Percentiles rank a stretch among this genome's conserved stretches.
Evolutionary conservation across 1,140 invertebrate species (phyloP).

Genomic region (Gryllus bimaculatus): DNA sequence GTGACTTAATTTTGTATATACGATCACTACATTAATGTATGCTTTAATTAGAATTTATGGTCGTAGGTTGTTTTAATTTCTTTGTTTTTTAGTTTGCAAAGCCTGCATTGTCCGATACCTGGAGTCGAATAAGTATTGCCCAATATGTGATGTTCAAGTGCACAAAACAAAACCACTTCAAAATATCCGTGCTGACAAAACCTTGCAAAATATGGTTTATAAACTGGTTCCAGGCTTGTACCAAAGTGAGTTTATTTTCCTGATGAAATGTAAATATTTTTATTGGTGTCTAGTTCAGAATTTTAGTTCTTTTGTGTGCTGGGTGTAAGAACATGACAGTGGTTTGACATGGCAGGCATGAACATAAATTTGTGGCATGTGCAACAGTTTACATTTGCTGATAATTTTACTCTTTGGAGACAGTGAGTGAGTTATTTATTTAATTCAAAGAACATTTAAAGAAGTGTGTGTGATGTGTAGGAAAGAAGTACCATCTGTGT

Average conservation of each 20-base stretch:
- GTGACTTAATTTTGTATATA: no score
- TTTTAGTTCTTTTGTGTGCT: neutral
- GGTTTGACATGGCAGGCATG: neutral
- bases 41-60: no score
- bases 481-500: no score
- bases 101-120: conserved; percentile 53
- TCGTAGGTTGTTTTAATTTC: conserved; percentile 21
- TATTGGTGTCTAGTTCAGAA: neutral
- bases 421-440: no score
- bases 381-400: no score
- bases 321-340: neutral
- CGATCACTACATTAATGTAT: no score
- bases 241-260: conserved; percentile 44
- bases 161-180: conserved; percentile 32
- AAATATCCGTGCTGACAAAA: conserved; percentile 51
- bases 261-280: neutral
- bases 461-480: no score
- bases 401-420: no score
- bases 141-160: conserved; percentile 48
- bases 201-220: conserved; percentile 74
- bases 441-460: no score
- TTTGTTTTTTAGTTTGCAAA: conserved; percentile 48
- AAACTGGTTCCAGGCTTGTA: conserved; percentile 73
- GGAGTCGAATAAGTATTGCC: conserved; percentile 47
- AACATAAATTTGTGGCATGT: neutral